phyloP scores from a whole-genome alignment of 2,888 invertebrate genomes.

The Homarus gammarus region DNA sequence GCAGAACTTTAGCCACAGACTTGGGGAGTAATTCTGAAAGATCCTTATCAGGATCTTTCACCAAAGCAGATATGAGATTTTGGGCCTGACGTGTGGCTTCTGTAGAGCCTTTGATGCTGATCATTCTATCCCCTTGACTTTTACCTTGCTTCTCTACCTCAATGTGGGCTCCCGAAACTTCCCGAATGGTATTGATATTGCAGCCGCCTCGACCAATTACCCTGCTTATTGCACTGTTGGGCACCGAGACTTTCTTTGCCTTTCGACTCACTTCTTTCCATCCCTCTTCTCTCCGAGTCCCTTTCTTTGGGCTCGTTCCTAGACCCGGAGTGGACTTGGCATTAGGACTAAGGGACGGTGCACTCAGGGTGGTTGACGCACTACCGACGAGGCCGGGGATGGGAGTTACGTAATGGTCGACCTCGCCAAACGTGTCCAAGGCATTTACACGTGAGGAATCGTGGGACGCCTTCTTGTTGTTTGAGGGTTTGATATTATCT shows the following conservation, averaged over 20 bases:
- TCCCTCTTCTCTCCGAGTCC: constrained; percentile 88
- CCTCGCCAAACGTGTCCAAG: constrained; percentile 75
- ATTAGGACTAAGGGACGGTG: constrained; percentile 71
- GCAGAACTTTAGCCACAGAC: constrained; percentile 81
- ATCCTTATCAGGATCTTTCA: constrained; percentile 97
- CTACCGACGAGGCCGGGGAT: constrained; percentile 73
- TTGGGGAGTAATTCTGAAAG: constrained; percentile 90
- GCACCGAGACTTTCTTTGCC: constrained; percentile 93
- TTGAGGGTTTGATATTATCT: constrained; percentile 53
- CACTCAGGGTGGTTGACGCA: constrained; percentile 62
- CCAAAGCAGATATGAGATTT: constrained; percentile 91
- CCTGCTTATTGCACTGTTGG: constrained; percentile 95
- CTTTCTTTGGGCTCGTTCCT: constrained; percentile 85
- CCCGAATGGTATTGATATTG: constrained; percentile 98
- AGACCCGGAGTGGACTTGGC: constrained; percentile 65
- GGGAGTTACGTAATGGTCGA: constrained; percentile 65
- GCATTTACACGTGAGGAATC: constrained; percentile 71
- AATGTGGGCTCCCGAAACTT: constrained; percentile 97
- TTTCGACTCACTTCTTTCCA: constrained; percentile 97
- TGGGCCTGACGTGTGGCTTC: constrained; percentile 96
- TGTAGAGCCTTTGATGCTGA: constrained; percentile 95
- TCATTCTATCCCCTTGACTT: constrained; percentile 94
- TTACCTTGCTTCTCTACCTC: constrained; percentile 98
- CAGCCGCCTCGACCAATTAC: constrained; percentile 98
- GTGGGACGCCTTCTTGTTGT: constrained; percentile 46